Evolutionary conservation across 2,797 vertebrate species (phyloP).

Genomic region (Ambastaia sidthimunki): DNA sequence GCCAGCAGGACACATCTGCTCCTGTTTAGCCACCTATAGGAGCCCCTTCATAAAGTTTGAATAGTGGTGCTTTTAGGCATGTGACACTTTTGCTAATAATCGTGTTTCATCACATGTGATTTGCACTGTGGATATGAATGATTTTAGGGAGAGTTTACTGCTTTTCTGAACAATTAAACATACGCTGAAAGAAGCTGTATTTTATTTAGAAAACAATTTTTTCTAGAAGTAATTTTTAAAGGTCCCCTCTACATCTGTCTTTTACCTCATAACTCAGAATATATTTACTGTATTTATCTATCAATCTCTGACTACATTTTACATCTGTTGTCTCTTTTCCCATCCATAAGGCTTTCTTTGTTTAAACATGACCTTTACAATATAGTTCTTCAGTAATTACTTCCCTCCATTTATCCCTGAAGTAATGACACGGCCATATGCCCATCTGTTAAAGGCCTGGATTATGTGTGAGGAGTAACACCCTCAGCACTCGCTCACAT

Average conservation of each 20-base stretch:
- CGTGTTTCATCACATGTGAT: neutral
- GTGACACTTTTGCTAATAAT: no score
- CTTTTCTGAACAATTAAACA: neutral
- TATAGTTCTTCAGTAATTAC: conserved; percentile 64
- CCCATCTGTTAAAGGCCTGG: neutral
- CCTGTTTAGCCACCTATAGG: conserved; percentile 56
- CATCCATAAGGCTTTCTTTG: conserved; percentile 34
- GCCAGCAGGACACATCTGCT: conserved; percentile 70
- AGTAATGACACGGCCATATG: conserved; percentile 24
- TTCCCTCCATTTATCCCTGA: conserved; percentile 36
- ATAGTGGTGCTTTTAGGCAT: neutral
- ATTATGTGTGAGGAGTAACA: conserved; percentile 35
- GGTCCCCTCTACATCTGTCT: no score
- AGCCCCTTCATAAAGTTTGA: neutral
- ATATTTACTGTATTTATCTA: neutral
- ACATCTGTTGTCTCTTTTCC: conserved; percentile 27
- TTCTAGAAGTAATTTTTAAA: no score
- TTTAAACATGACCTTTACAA: conserved; percentile 46
- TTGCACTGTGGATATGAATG: neutral
- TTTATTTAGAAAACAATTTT: no score
- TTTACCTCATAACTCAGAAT: neutral
- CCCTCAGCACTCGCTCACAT: neutral
- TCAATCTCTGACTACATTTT: no score
- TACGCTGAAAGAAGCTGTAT: no score
- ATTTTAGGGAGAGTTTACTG: neutral